Conservation (phyloP, 2,888 invertebrate species). For the Amaurobius ferox region DNA sequence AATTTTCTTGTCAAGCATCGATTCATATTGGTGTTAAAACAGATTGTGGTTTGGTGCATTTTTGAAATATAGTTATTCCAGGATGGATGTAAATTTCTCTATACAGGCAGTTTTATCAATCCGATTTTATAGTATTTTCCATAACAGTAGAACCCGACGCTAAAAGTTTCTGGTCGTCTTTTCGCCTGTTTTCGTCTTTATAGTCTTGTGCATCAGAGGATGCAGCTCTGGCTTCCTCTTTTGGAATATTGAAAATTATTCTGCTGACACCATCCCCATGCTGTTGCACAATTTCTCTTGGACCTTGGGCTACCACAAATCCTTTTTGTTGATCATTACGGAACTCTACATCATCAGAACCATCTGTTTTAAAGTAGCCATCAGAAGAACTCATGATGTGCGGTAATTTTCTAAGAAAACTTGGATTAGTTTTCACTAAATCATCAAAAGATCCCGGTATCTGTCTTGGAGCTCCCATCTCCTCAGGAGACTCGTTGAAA, state of each 20-base stretch:
- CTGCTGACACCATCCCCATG: conserved; percentile 55
- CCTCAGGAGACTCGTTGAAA: neutral
- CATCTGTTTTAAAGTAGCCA: neutral
- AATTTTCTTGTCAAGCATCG: too few relatives aligned
- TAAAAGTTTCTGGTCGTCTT: neutral
- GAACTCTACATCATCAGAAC: conserved; percentile 24
- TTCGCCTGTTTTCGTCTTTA: neutral
- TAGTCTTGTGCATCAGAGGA: neutral
- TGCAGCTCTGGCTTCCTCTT: neutral
- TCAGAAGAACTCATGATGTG: neutral
- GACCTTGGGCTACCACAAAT: conserved; percentile 25
- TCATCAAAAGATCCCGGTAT: conserved; percentile 42
- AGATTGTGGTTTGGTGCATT: too few relatives aligned
- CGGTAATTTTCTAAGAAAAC: conserved; percentile 20
- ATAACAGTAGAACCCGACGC: neutral
- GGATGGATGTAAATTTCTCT: too few relatives aligned
- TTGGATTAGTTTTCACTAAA: conserved; percentile 27
- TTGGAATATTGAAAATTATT: conserved; percentile 34
- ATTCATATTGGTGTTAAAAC: too few relatives aligned
- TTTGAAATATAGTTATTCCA: too few relatives aligned
- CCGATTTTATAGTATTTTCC: neutral
- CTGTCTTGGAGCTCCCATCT: conserved; percentile 1
- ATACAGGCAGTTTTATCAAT: neutral
- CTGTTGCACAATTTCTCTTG: conserved; percentile 37
- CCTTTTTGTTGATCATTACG: conserved; percentile 18